Base-by-base conservation (phyloP, 1,140 invertebrate species). In the Pseudomyrmex flavicornis region DNA sequence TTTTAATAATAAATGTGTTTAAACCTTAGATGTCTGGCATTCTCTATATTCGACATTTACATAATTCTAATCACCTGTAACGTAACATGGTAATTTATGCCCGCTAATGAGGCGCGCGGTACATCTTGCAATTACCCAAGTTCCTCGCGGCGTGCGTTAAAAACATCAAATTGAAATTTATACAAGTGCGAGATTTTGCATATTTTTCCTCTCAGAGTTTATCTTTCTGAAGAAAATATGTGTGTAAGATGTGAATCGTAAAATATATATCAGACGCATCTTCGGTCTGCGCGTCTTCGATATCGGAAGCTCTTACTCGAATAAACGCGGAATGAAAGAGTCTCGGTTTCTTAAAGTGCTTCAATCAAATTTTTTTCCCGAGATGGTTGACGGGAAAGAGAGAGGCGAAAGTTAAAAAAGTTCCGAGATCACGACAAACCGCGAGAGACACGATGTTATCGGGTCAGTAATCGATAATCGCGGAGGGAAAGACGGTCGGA, bases 401-500 rank as follows among this genome's bases (percentile, higher is more conserved):
- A 85, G 79, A 54, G 54, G 54, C 46, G n/a, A 75, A 20, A 22
- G 10, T 50, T 50, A 50, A 44, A 72, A 72, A 35, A 35, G 15
- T 85, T 56, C 54, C 10, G 1, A 52, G 50, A 22, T 26, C 26
- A 35, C n/a, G 46, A 48, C 1, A 48, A n/a, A 15, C 20, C 15
- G 63, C 10, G 13, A 54, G 8, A 52, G 50, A 13, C 20, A 10
- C 15, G 44, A 9, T n/a, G 12, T 72, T 48, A 44, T 20, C 3
- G 1, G 13, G 1, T 17, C 5, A 20, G 10, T 59, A 10, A 77
- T 73, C 73, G 56, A 73, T 83, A 79, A 58, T 35, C 13, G 35
- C 50, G 48, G 12, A 50, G 0, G 22, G 22, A 1, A 22, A 0
- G 26, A 2, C 20, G 2, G 5, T 9, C 48, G 17, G 69, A 62